Evolutionary conservation across 2,888 invertebrate species (phyloP), one percentile per base, ranked within the genome.

Genomic region (Dyspetes luteomarginatus): DNA sequence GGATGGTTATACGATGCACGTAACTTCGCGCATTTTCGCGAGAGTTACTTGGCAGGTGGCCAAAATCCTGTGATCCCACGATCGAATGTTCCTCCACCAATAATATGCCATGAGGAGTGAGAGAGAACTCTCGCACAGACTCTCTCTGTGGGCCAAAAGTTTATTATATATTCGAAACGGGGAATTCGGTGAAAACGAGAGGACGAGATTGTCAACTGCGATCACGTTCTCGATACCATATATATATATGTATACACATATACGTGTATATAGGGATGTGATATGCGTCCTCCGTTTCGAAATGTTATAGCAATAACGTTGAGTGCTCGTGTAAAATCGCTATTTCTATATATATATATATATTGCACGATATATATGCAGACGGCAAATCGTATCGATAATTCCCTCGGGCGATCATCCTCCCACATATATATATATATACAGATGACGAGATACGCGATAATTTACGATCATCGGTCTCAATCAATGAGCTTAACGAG

Each of bases 1-100:
- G 45, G 36, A 68, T 58, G 41, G 58, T 52, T 78, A 75, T 71
- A 80, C 71, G 50, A 65, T 75, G 71, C 79, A 80, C 79, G 79
- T 80, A 80, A 80, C 75, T 65, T 75, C 43, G 79, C 79, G 64
- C 65, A 80, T 80, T 80, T 75, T 80, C 75, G 30, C 79, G 60
- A 43, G 79, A 71, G 71, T 60, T 28, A 56, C 50, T 45, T 71
- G 79, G 75, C 71, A 52, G 52, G 58, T 50, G 19, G 75, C 79
- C 75, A 71, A 60, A 60, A 80, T 24, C 56, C 71, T 65, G 67
- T 15, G 75, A 80, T 75, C 58, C n/a, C 75, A 68, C 65, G 75
- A 80, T 80, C 79, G 75, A 80, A 75, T 64, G 69, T 64, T 64
- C 45, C 50, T 62, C 41, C 26, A 19, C 17, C 50, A n/a, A n/a